These are phyloP conservation scores for Onychomys torridus DNA, from an alignment of 2,797 vertebrate genomes.

Conservation along the genomic window DNA sequence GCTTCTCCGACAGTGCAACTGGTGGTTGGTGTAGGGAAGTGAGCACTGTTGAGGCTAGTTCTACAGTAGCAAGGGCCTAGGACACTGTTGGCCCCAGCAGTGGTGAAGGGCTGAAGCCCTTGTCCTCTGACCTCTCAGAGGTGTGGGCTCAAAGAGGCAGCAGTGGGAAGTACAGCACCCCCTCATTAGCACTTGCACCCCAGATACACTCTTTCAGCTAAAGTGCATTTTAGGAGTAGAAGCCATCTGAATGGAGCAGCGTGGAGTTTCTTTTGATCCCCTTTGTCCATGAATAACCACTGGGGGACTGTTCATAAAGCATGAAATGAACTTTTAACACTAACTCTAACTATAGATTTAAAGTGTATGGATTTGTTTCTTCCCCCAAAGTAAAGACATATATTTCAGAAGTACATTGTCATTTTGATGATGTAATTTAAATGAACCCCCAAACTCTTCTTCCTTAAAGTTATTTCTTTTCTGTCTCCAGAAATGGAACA, in stretches of 20 bases:
- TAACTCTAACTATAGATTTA: neutral
- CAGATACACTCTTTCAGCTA: neutral
- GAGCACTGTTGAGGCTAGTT: neutral
- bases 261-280: neutral
- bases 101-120: neutral
- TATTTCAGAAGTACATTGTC: neutral
- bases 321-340: too few species aligned
- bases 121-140: neutral
- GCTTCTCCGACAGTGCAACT: neutral
- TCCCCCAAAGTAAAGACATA: neutral
- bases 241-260: neutral
- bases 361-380: neutral
- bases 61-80: neutral
- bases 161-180: neutral
- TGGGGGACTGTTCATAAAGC: too few species aligned
- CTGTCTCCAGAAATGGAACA: neutral
- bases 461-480: neutral
- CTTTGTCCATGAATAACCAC: neutral
- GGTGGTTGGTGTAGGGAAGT: neutral
- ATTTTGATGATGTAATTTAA: neutral
- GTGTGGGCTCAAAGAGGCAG: neutral
- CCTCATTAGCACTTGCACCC: neutral
- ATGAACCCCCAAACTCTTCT: neutral
- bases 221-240: neutral
- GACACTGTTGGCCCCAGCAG: neutral